Evolutionary conservation across 2,113 vertebrate genomes (phyloP).

Genomic region (Helogale parvula): DNA sequence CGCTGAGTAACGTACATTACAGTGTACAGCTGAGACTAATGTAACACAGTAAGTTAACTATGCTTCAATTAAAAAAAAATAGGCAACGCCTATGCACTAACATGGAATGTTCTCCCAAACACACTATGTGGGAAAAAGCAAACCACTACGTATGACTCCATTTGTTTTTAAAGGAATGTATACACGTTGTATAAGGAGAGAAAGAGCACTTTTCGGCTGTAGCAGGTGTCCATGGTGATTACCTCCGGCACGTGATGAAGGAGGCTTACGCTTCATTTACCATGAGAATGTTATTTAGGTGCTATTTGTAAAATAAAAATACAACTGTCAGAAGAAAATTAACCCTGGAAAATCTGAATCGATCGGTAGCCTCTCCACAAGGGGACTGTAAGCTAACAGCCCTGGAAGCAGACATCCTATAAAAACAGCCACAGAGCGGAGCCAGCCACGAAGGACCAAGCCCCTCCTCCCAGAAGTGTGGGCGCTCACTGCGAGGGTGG

Average conservation of each 20-base stretch:
- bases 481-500: neutral
- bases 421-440: neutral
- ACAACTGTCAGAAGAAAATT: neutral
- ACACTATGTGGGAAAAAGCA: neutral
- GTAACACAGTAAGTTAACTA: neutral
- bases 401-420: neutral
- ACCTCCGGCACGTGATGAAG: neutral
- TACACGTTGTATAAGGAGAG: neutral
- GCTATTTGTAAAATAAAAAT: neutral
- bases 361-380: neutral
- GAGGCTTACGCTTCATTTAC: neutral
- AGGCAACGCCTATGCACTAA: neutral
- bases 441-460: neutral
- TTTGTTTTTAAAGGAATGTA: neutral
- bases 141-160: neutral
- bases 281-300: neutral
- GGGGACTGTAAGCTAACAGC: too few species aligned
- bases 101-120: neutral
- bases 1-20: neutral
- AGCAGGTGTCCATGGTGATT: neutral
- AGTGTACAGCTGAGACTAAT: neutral
- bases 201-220: neutral
- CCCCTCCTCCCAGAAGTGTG: neutral
- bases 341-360: neutral
- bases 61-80: neutral